Percentiles rank a stretch among this genome's conserved stretches.
Conservation (phyloP, 2,797 vertebrate species). For the Anabas testudineus region DNA sequence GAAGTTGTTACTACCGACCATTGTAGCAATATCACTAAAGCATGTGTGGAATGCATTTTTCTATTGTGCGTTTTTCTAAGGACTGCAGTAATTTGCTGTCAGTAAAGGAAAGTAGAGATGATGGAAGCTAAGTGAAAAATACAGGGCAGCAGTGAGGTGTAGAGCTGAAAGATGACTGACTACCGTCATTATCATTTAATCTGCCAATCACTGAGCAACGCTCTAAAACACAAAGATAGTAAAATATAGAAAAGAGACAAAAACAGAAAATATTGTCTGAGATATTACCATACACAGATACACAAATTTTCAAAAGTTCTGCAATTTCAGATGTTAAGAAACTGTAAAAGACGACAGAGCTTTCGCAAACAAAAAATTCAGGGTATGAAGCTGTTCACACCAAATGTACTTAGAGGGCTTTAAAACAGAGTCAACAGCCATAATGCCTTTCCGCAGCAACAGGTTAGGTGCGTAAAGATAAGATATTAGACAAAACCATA, state of each 20-base stretch:
- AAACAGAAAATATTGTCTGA: too few species aligned
- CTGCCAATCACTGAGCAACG: too few species aligned
- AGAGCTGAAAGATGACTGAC: neutral
- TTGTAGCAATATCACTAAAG: slow-evolving; percentile 62
- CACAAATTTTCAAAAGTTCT: neutral
- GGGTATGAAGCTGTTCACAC: slow-evolving; percentile 6
- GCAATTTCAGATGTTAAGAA: neutral
- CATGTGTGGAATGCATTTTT: slow-evolving; percentile 67
- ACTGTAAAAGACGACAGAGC: neutral
- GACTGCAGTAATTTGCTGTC: slow-evolving; percentile 28
- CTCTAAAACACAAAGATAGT: neutral
- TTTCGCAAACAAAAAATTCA: neutral
- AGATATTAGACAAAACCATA: neutral
- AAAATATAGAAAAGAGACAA: neutral
- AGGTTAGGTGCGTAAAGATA: slow-evolving; percentile 22
- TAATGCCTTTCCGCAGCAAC: slow-evolving; percentile 1
- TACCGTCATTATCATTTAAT: neutral
- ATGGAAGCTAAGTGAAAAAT: slow-evolving; percentile 22
- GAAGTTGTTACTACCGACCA: slow-evolving; percentile 54
- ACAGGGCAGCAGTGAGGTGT: neutral
- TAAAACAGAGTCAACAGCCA: slow-evolving; percentile 6
- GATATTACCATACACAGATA: neutral
- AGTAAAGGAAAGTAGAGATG: slow-evolving; percentile 40
- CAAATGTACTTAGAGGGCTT: neutral
- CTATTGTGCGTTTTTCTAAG: slow-evolving; percentile 67